phyloP scores from a whole-genome alignment of 2,888 invertebrate genomes.

The Xylocampa areola region DNA sequence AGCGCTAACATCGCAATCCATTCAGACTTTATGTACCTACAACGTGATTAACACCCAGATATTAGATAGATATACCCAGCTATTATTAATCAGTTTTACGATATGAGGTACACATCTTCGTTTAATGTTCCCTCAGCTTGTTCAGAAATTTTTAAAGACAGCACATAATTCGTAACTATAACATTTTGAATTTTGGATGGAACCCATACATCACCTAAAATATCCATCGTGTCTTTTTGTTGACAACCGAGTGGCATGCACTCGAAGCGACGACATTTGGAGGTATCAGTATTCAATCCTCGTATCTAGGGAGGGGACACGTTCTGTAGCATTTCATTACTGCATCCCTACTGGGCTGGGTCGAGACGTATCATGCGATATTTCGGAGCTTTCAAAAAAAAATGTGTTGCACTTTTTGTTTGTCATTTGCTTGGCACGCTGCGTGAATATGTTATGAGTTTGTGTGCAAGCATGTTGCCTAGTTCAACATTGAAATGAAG shows the following conservation, averaged over 20 bases:
- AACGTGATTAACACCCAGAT: no score
- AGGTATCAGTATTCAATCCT: conserved; percentile 81
- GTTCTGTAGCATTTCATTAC: conserved; percentile 84
- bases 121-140: not conserved
- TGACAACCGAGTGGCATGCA: conserved; percentile 56
- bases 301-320: conserved; percentile 72
- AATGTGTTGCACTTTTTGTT: conserved; percentile 58
- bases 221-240: conserved; percentile 51
- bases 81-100: no score
- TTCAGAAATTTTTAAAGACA: not conserved
- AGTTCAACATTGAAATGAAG: not conserved
- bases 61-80: no score
- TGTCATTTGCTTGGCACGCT: conserved; percentile 48
- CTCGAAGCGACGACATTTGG: conserved; percentile 58
- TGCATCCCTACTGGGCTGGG: conserved; percentile 66
- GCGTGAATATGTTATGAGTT: conserved; percentile 43
- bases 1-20: no score
- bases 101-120: no score
- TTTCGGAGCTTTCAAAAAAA: conserved; percentile 51
- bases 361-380: conserved; percentile 55
- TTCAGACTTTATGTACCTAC: no score
- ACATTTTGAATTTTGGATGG: conserved; percentile 13
- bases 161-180: conserved; percentile 3
- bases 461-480: not conserved
- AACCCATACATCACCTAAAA: conserved; percentile 41